Base-by-base conservation (phyloP, 1,140 invertebrate genomes). In the Apocrypta bakeri region DNA sequence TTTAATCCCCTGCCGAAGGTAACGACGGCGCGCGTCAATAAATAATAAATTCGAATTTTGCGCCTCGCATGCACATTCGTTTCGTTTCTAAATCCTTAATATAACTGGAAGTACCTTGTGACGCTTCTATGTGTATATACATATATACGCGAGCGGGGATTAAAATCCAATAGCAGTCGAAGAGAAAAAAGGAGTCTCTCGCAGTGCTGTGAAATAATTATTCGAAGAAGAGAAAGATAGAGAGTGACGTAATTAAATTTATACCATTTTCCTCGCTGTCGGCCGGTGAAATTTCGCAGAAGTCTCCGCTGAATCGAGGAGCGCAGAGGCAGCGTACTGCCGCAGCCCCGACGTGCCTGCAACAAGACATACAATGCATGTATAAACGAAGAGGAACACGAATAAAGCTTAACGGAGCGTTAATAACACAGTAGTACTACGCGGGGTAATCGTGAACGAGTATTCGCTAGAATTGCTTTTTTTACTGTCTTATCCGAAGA, bases 341-440 rank as follows among this genome's bases (percentile, higher is more conserved):
- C 77, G 94, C 93, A 24, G 95, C 94, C 17, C 95, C 95, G 87
- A 95, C 94, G 90, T 96, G 95, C 88, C 95, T 96, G 92, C 33
- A 92, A 93, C 88, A 69, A 37, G 25, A 63, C 1, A 37, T 12
- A 56, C 14, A 56, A 8, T 21, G 14, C 64, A 27, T 66, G n/a
- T 2, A 27, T 4, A 42, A 29, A 66, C 7, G 1, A 2, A 31
- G 11, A 78, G 33, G 17, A n/a, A 73, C 17, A n/a, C 11, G 40
- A 72, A 72, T 63, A 80, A 63, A 72, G 61, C 14, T 9, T 48
- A 78, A 78, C 76, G 1, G 21, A 69, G 37, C 61, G 73, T 75
- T 75, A 75, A 75, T 42, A 31, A 75, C 29, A 24, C 72, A 74
- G 8, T 48, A 48, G 8, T 48, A 17, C 42, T 48, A n/a, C 33